Evolutionary conservation across 2,113 vertebrate genomes (phyloP).

Genomic region (Muntiacus muntjak): DNA sequence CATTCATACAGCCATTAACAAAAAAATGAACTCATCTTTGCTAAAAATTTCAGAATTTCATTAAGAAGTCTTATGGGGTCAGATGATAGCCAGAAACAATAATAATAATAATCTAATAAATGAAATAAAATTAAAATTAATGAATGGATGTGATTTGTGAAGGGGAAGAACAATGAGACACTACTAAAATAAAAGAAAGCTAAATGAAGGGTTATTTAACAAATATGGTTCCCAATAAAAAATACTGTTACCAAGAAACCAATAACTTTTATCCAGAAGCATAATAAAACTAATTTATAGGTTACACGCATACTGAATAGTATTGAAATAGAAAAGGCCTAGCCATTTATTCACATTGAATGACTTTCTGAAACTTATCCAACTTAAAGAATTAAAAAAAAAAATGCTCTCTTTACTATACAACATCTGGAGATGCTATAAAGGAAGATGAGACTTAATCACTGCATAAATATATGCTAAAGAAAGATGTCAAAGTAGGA

Average conservation of each 20-base stretch:
- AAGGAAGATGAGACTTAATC: neutral
- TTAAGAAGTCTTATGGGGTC: neutral
- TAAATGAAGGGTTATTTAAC: neutral
- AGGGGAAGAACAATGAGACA: neutral
- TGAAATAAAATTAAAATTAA: constrained; percentile 2
- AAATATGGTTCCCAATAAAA: neutral
- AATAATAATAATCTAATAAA: neutral
- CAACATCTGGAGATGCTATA: neutral
- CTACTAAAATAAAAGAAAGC: neutral
- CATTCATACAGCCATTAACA: neutral
- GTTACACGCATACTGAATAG: neutral
- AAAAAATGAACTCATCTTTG: neutral
- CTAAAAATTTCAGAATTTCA: neutral
- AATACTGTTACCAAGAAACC: neutral
- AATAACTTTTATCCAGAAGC: neutral
- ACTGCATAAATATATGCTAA: neutral
- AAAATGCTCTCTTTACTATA: neutral
- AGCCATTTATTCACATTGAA: neutral
- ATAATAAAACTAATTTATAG: neutral
- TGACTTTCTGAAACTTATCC: neutral
- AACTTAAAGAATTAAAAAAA: neutral
- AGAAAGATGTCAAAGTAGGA: neutral
- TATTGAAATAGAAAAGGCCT: neutral
- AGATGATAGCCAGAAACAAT: neutral
- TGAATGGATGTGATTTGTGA: neutral